Evolutionary conservation across 1,140 invertebrate genomes (phyloP).

Genomic region (Catajapyx aquilonaris): DNA sequence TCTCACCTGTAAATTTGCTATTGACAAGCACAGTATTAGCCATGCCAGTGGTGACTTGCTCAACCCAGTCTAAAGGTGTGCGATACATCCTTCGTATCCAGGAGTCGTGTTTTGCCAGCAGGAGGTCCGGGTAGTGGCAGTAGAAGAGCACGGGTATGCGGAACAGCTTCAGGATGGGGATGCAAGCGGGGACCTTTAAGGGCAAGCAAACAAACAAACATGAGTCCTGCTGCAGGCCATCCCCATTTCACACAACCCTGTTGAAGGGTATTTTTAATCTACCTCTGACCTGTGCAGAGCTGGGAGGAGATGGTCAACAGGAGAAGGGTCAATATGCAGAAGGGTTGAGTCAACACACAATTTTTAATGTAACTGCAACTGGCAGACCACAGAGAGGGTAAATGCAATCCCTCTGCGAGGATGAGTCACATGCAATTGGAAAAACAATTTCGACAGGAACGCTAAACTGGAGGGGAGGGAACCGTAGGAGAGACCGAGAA

Average conservation of each 20-base stretch:
- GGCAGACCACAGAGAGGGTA: too few relatives aligned
- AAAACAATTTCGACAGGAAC: too few relatives aligned
- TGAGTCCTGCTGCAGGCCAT: not conserved
- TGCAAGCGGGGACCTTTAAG: conserved; percentile 49
- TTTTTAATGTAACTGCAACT: too few relatives aligned
- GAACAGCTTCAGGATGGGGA: conserved; percentile 55
- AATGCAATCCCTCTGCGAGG: too few relatives aligned
- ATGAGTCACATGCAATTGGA: too few relatives aligned
- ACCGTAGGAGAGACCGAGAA: too few relatives aligned
- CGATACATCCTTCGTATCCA: conserved; percentile 62
- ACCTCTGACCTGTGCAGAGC: too few relatives aligned
- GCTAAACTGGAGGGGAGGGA: too few relatives aligned
- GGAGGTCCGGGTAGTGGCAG: conserved; percentile 93
- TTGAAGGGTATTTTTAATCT: too few relatives aligned
- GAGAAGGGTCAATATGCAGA: too few relatives aligned
- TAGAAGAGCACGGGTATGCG: conserved; percentile 66
- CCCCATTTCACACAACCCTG: not conserved
- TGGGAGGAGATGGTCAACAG: too few relatives aligned
- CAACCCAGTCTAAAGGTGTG: conserved; percentile 72
- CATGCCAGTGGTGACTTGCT: conserved; percentile 65
- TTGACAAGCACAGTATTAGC: conserved; percentile 87
- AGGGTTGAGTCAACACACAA: too few relatives aligned
- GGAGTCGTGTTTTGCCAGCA: conserved; percentile 47
- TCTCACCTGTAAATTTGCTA: conserved; percentile 60
- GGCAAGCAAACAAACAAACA: not conserved